Evolutionary conservation across 2,888 invertebrate species (phyloP).

Genomic region (Diloba caeruleocephala): DNA sequence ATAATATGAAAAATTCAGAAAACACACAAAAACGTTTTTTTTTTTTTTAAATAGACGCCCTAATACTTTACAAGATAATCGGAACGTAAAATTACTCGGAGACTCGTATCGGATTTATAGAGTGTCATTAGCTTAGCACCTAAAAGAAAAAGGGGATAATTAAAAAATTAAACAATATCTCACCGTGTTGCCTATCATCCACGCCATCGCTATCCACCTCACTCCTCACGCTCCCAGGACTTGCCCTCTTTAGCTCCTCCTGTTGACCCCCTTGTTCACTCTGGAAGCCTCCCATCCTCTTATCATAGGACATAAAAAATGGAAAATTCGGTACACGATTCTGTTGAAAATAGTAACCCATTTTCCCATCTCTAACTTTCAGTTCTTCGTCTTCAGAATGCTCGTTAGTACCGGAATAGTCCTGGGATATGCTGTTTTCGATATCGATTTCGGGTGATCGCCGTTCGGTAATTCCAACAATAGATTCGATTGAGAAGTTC

Average conservation of each 20-base stretch:
- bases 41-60: too few relatives aligned
- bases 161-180: slow-evolving; percentile 44
- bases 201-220: slow-evolving; percentile 85
- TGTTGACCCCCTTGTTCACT: slow-evolving; percentile 67
- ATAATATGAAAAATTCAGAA: too few relatives aligned
- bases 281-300: slow-evolving; percentile 70
- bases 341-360: slow-evolving; percentile 84
- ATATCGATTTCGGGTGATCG: slow-evolving; percentile 85
- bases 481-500: slow-evolving; percentile 91
- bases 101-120: too few relatives aligned
- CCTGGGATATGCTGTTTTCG: slow-evolving; percentile 79
- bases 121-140: too few relatives aligned
- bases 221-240: slow-evolving; percentile 82
- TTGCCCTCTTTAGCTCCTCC: slow-evolving; percentile 81
- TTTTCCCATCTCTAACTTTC: slow-evolving; percentile 77
- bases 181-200: slow-evolving; percentile 82
- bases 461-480: slow-evolving; percentile 83
- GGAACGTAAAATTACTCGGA: too few relatives aligned
- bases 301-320: slow-evolving; percentile 85
- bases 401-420: slow-evolving; percentile 69
- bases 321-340: slow-evolving; percentile 83
- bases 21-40: too few relatives aligned
- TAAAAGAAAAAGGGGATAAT: not conserved
- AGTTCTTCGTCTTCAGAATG: slow-evolving; percentile 80
- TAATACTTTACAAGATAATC: too few relatives aligned